Base-by-base conservation (phyloP, 2,888 invertebrate species). In the Chaitophorus viminalis region DNA sequence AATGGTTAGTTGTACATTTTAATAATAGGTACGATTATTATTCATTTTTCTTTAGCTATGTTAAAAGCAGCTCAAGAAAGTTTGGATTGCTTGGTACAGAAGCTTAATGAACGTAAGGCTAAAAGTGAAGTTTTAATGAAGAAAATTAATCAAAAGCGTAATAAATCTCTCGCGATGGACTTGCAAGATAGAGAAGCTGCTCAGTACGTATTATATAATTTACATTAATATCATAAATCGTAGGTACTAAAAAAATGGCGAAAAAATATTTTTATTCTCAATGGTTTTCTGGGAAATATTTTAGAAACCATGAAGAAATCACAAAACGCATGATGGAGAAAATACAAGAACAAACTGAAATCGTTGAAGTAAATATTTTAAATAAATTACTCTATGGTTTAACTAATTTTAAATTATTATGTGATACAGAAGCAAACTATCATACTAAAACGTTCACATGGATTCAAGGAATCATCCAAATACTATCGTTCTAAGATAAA, bases 261-360 rank as follows among this genome's bases (percentile, higher is more conserved):
- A 18, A 21, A 54, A 21, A 11, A n/a, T n/a, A 39, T 39, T 39
- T 39, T 39, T 9, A 39, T 39, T 39, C 11, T 39, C 6, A 39
- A 39, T 76, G 8, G 17, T 39, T 25, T 46, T 76, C 31, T 76
- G 17, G 1, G n/a, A 39, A 76, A 39, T 82, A 36, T 75, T 70
- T 85, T 70, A 86, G 86, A 79, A 86, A 86, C 14, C 79, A 79
- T 31, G 86, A 52, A 0, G 78, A 86, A 33, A 79, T 79, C 18
- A 86, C 78, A 11, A 86, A 72, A 46, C 72, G 76, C 18, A 79
- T 86, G 78, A 86, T 86, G 79, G 86, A 86, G 8, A 86, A 86
- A 29, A 79, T 86, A 39, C 76, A 86, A 60, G 79, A 86, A 33
- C 78, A 86, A 86, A 72, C 86, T 36, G 86, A 86, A 86, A 79